A percentile compares a stretch with the other conserved stretches of the same genome.
These are phyloP conservation scores for Chaetodon trifasciatus DNA, from an alignment of 2,797 vertebrate species.

Conservation along the genomic window DNA sequence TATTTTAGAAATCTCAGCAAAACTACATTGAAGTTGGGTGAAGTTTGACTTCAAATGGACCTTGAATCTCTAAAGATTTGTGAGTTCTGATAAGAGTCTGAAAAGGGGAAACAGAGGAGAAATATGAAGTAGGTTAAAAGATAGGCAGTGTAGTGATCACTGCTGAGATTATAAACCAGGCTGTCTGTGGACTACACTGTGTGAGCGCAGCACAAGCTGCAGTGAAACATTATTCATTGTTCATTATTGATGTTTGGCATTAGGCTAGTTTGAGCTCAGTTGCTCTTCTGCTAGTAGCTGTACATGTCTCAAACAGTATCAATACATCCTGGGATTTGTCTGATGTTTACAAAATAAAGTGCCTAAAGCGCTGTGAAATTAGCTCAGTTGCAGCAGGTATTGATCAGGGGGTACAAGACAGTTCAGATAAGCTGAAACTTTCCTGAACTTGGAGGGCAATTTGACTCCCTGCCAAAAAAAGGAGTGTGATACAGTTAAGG, in stretches of 20 bases:
- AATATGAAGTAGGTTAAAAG: slow-evolving; percentile 13
- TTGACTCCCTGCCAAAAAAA: slow-evolving; percentile 11
- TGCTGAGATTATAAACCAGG: slow-evolving; percentile 25
- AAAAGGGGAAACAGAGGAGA: slow-evolving; percentile 6
- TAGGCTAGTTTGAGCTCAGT: slow-evolving; percentile 26
- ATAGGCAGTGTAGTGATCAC: slow-evolving; percentile 22
- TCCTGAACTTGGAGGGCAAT: slow-evolving; percentile 10
- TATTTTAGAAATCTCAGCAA: slow-evolving; percentile 18
- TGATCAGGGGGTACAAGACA: slow-evolving; percentile 33
- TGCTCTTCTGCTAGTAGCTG: slow-evolving; percentile 43
- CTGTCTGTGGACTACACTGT: not conserved
- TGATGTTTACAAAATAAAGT: slow-evolving; percentile 44
- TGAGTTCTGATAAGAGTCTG: slow-evolving; percentile 34
- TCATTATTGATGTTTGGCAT: slow-evolving; percentile 47
- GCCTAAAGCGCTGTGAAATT: slow-evolving; percentile 43
- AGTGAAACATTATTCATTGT: slow-evolving; percentile 19
- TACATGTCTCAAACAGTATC: slow-evolving; percentile 42
- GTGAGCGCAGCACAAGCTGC: slow-evolving; percentile 21
- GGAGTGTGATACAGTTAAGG: not conserved
- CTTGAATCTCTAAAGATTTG: slow-evolving; percentile 9
- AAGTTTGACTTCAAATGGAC: slow-evolving; percentile 33
- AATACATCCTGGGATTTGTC: slow-evolving; percentile 35
- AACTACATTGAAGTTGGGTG: not conserved
- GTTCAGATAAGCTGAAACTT: slow-evolving; percentile 27
- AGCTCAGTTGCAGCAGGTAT: slow-evolving; percentile 27